Conservation (phyloP, 1,140 invertebrate genomes). For the Tetramorium parvispinum region DNA sequence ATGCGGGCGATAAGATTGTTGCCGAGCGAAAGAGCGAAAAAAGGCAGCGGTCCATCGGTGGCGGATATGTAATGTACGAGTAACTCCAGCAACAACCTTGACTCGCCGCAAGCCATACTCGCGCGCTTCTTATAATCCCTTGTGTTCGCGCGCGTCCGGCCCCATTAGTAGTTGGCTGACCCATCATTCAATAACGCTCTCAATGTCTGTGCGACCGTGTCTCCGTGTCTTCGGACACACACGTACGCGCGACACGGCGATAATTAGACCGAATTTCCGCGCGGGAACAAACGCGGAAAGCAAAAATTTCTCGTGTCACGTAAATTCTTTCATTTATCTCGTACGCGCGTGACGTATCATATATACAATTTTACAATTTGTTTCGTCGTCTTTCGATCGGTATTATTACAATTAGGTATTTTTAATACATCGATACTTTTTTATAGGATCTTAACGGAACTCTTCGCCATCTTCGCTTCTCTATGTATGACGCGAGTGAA, state of each 20-base stretch:
- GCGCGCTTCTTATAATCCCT: slow-evolving; percentile 80
- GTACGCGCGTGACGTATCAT: background rate
- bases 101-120: slow-evolving; percentile 74
- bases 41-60: slow-evolving; percentile 38
- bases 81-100: slow-evolving; percentile 75
- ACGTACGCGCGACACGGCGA: slow-evolving; percentile 51
- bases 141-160: slow-evolving; percentile 81
- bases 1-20: slow-evolving; percentile 21
- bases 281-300: slow-evolving; percentile 7
- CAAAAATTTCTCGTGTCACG: background rate
- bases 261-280: slow-evolving; percentile 68
- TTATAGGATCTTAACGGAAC: background rate
- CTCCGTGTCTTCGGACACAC: slow-evolving; percentile 64
- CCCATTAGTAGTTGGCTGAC: slow-evolving; percentile 84
- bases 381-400: background rate
- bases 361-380: background rate
- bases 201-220: slow-evolving; percentile 79
- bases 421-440: background rate
- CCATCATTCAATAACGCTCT: slow-evolving; percentile 86
- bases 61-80: slow-evolving; percentile 58
- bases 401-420: background rate
- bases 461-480: background rate
- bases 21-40: background rate
- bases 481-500: background rate
- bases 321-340: background rate